Base-by-base conservation (phyloP, 2,888 invertebrate species). In the Xanthostigma xanthostigma region DNA sequence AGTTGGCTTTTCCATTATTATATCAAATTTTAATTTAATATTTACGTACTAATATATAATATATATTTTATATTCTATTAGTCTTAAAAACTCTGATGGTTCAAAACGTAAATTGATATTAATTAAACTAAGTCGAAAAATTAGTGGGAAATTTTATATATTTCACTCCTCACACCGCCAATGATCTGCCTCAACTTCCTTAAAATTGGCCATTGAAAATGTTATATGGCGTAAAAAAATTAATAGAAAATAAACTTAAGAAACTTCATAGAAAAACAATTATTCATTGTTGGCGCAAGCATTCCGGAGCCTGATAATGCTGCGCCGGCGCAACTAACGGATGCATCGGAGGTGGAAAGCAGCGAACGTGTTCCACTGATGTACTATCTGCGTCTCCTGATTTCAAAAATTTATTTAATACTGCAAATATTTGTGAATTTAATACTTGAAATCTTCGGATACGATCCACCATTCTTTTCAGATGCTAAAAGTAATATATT, bases 381-480 rank as follows among this genome's bases (percentile, higher is more conserved):
- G 87, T 83, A 9, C 75, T 76, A 61, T 88, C 88, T 49, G 80
- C 80, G 59, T 85, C 84, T 48, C 85, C 87, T 2, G 87, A 84
- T 59, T 89, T 88, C 52, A 95, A 75, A 69, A 94, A 95, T 62
- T 96, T 93, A 69, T 93, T 90, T 51, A 96, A 73, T 53, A 93
- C 86, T 41, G 94, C 92, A 71, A 95, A 95, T 57, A 96, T 93
- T 73, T 98, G 97, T 10, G 93, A 94, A 73, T 98, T 98, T 49
- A 98, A 74, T 53, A 98, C 94, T 71, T 98, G 97, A 71, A 97
- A 97, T 50, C 96, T 82, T 42, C 97, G 78, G 60, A 98, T 94
- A 54, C 97, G 79, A 68, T 98, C 97, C 52, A 95, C 94, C 95
- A 97, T 95, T 49, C 91, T 79, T 62, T 95, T 94, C 56, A 97